These are phyloP conservation scores for Karalla daura DNA, from an alignment of 2,797 vertebrate species.

Conservation along the genomic window DNA sequence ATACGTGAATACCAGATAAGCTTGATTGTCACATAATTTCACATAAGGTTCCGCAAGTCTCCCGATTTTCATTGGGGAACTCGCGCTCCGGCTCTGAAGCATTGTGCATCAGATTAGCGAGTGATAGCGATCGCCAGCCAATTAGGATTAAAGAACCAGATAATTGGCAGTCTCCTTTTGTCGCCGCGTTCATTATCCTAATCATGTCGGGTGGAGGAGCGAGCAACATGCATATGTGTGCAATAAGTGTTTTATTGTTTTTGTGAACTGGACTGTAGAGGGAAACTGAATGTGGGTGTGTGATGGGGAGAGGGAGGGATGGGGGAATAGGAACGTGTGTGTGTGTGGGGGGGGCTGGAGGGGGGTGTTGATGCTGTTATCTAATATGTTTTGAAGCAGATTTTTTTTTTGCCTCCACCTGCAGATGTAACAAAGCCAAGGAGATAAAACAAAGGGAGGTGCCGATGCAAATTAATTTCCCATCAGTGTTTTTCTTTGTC, in stretches of 20 bases:
- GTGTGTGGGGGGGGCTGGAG: no score
- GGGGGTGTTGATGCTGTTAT: constrained; percentile 44
- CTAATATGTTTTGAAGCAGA: constrained; percentile 60
- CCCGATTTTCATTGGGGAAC: constrained; percentile 16
- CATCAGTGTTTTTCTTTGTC: constrained; percentile 61
- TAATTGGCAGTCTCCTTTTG: constrained; percentile 70
- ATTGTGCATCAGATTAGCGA: constrained; percentile 54
- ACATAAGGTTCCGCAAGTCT: constrained; percentile 8
- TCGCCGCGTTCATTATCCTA: constrained; percentile 61
- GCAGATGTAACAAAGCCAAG: constrained; percentile 60
- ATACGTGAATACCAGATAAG: constrained; percentile 25
- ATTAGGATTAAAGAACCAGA: constrained; percentile 61
- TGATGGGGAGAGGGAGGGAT: neutral
- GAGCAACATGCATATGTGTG: constrained; percentile 54
- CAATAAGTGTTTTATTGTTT: constrained; percentile 72
- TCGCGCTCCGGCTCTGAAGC: constrained; percentile 32
- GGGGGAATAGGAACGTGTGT: neutral
- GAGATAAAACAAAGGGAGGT: constrained; percentile 41
- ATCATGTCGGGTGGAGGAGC: constrained; percentile 58
- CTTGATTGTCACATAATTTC: constrained; percentile 45
- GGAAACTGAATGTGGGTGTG: constrained; percentile 43
- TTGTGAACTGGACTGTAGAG: constrained; percentile 65
- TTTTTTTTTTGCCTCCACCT: constrained; percentile 45
- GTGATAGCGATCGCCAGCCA: constrained; percentile 65
- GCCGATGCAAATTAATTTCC: constrained; percentile 53